Percentiles rank a stretch among this genome's conserved stretches.
phyloP scores from a whole-genome alignment of 2,888 invertebrate species.

The Ectropis crepuscularia region DNA sequence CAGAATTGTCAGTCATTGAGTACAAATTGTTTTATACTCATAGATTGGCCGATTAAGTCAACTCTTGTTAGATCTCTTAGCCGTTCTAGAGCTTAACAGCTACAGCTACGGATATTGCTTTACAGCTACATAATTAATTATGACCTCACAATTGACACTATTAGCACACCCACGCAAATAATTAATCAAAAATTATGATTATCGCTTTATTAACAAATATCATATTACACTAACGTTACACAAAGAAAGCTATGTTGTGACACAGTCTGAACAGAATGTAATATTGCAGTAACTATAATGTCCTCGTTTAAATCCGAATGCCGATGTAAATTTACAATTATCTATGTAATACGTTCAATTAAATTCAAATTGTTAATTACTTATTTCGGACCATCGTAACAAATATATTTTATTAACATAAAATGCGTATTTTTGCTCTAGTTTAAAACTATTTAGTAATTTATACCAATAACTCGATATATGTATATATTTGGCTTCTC shows the following conservation, averaged over 20 bases:
- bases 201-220: constrained; percentile 3
- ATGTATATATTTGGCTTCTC: too few relatives aligned
- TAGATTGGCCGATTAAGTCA: neutral
- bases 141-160: constrained; percentile 1
- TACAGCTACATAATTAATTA: neutral
- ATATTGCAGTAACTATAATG: constrained; percentile 9
- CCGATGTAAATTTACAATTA: constrained; percentile 45
- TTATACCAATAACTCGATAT: too few relatives aligned
- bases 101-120: neutral
- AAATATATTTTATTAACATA: neutral
- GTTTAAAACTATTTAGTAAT: too few relatives aligned
- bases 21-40: too few relatives aligned
- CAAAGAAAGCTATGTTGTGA: constrained; percentile 11
- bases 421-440: neutral
- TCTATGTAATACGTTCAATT: constrained; percentile 63
- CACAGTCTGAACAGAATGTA: constrained; percentile 5
- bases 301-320: constrained; percentile 26
- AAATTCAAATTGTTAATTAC: constrained; percentile 44
- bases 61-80: neutral
- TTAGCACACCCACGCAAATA: constrained; percentile 3
- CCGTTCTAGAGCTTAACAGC: neutral
- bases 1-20: too few relatives aligned
- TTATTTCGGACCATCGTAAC: neutral
- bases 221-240: constrained; percentile 5
- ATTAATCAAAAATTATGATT: constrained; percentile 7